Evolutionary conservation across 2,888 invertebrate genomes (phyloP), one percentile per base, ranked within the genome.

Genomic region (Coelopa pilipes): DNA sequence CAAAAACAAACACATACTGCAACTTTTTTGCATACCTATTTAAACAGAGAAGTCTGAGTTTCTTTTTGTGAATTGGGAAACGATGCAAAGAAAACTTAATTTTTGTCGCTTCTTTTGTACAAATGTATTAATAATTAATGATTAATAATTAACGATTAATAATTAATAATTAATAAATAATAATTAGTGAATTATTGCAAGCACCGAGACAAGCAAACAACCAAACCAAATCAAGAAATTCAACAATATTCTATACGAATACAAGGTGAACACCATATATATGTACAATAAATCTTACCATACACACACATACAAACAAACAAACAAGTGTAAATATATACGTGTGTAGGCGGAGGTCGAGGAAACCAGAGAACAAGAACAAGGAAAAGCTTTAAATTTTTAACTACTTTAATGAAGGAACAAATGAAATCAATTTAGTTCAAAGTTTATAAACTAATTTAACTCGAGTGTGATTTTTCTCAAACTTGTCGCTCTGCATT

Each of bases 11-110:
- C 12, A 15, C 13, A 45, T 15, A 15, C 1, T 63, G 46, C 46
- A 63, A 46, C 46, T 63, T n/a, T 63, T 63, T 45, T 63, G 45
- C 46, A 62, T n/a, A 62, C 21, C n/a, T 53, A 15, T 53, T 15
- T 46, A n/a, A 13, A 63, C 45, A 24, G 46, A 63, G 13, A 63
- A 63, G 46, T 63, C 63, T 63, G 63, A 63, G 46, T 63, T 63
- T 63, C n/a, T 63, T 63, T 12, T 53, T n/a, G 15, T 53, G 3
- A 7, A 53, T 53, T 53, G 13, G 2, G 2, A 53, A 53, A 4
- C 4, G 7, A 34, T 34, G 34, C 34, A 63, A 46, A 46, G 46
- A 46, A 63, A 63, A 45, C 53, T 53, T 45, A 45, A 46, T 63
- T 12, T 63, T 63, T 13, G 13, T 63, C 12, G 45, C 2, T 46